Conservation (phyloP, 2,113 vertebrate species). For the Progne subis region DNA sequence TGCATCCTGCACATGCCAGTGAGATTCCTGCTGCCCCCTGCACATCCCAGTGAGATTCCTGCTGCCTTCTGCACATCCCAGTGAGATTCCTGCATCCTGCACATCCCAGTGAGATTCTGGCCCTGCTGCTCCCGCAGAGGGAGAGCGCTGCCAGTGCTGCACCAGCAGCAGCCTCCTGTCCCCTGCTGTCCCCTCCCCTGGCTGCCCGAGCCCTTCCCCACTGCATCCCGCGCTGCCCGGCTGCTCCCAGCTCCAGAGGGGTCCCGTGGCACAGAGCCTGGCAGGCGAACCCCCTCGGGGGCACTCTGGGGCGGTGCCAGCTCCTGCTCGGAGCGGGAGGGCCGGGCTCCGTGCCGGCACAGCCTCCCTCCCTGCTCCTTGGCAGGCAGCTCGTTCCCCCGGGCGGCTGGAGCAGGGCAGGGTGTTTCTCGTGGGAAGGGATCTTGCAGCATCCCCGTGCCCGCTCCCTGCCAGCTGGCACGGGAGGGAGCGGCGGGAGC, state of each 20-base stretch:
- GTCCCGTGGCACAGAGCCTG: background rate
- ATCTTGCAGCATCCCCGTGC: background rate
- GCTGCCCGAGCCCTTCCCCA: background rate
- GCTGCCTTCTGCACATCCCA: too few species aligned
- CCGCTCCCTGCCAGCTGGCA: background rate
- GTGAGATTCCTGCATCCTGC: too few species aligned
- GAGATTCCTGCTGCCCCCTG: too few species aligned
- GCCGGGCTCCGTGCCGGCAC: background rate
- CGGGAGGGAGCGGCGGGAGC: background rate
- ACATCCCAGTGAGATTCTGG: too few species aligned
- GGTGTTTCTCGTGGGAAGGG: slow-evolving; percentile 34
- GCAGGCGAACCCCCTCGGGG: background rate
- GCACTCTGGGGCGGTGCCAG: background rate
- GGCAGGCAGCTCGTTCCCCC: background rate
- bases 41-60: too few species aligned
- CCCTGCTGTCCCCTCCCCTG: too few species aligned
- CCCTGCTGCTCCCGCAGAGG: too few species aligned
- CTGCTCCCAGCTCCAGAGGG: background rate
- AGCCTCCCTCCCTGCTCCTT: background rate
- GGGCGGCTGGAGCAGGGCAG: background rate
- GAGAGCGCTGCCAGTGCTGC: too few species aligned
- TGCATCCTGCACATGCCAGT: too few species aligned
- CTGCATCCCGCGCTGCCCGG: background rate
- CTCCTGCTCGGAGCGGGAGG: background rate
- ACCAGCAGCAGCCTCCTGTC: too few species aligned